Evolutionary conservation across 2,888 invertebrate genomes (phyloP), one percentile per base, ranked within the genome.

Genomic region (Ephialtes manifestator): DNA sequence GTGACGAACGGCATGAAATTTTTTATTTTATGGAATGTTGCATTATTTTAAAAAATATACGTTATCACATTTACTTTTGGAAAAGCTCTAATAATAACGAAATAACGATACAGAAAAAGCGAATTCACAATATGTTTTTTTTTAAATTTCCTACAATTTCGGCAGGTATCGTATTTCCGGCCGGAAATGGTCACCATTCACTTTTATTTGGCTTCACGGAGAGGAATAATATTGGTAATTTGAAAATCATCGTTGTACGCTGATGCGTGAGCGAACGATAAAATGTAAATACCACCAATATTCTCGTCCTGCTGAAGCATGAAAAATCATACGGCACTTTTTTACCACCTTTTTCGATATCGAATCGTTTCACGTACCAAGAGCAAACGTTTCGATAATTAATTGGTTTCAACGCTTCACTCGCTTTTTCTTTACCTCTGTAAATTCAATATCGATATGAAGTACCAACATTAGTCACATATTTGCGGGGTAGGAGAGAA

Each of bases 271-370:
- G 75, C 43, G 48, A 82, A 70, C 82, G 82, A 82, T 76, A 76
- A 82, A 85, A 82, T 85, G 75, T 85, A 82, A 85, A 85, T 85
- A 72, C 67, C 43, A 67, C 71, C 51, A 51, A 53, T 55, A 39
- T 39, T 55, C 35, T 39, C 78, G 48, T 81, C 79, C 75, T 71
- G 48, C 58, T 48, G 39, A 24, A 71, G 58, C n/a, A 51, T 58
- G 53, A 71, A 79, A 76, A 79, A 80, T 60, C 48, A 58, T 75
- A 78, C 55, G 20, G 55, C 63, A 11, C 24, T 67, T 81, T 78
- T 81, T 72, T 65, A n/a, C 18, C 20, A n/a, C 46, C 13, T 78
- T 63, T 58, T 35, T 58, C 13, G 18, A 24, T 51, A 51, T 39
- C 31, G 76, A 51, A 72, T 74, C 60, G 65, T 31, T 80, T 75